Percentiles rank a stretch among this genome's conserved stretches.
phyloP scores from a whole-genome alignment of 2,888 invertebrate species.

The Cephalotes varians region DNA sequence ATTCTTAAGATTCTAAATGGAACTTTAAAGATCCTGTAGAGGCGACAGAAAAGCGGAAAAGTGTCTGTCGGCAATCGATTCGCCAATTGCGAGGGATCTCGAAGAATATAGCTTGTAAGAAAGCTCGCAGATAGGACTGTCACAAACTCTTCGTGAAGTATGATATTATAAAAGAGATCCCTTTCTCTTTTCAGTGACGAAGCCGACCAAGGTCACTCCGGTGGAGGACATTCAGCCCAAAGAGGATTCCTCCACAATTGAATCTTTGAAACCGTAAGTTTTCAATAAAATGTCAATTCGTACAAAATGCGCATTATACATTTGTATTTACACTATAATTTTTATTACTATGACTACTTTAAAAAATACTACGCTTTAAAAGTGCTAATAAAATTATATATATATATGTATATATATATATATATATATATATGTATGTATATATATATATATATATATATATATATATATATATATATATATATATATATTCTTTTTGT shows the following conservation, averaged over 20 bases:
- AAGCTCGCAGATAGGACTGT: constrained; percentile 15
- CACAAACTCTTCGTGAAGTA: constrained; percentile 18
- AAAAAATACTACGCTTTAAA: neutral
- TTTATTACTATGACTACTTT: too few relatives aligned
- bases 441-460: too few relatives aligned
- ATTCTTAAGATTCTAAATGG: constrained; percentile 26
- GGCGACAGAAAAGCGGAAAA: constrained; percentile 20
- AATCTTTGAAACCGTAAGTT: constrained; percentile 85
- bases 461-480: too few relatives aligned
- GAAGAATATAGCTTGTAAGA: constrained; percentile 26
- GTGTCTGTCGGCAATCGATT: constrained; percentile 25
- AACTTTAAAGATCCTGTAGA: constrained; percentile 37
- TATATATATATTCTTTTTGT: neutral
- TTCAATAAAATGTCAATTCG: constrained; percentile 13
- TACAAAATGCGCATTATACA: neutral
- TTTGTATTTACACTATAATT: too few relatives aligned
- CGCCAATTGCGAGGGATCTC: constrained; percentile 6
- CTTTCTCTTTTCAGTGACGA: constrained; percentile 81
- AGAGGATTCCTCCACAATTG: constrained; percentile 76
- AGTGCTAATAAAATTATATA: neutral
- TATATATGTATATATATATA: too few relatives aligned
- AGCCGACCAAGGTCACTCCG: constrained; percentile 83
- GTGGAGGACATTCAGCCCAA: constrained; percentile 82
- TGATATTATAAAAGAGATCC: constrained; percentile 5
- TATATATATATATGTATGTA: too few relatives aligned